Conservation (phyloP, 2,113 vertebrate genomes). For the Poecile atricapillus region DNA sequence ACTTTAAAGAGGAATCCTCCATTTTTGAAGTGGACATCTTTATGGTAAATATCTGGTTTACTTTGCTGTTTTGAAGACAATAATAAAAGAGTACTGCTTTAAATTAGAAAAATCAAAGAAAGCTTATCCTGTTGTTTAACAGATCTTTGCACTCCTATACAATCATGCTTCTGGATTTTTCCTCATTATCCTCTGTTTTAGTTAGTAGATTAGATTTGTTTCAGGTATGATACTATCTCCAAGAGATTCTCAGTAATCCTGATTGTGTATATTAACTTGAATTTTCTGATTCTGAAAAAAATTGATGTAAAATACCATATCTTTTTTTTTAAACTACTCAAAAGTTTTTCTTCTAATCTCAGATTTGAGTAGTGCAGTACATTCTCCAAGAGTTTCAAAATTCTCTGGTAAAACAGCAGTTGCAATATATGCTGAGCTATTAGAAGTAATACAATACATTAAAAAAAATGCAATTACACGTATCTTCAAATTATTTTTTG, state of each 20-base stretch:
- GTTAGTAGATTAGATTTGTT: neutral
- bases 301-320: fast-evolving
- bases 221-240: neutral
- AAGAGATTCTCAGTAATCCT: neutral
- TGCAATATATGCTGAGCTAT: neutral
- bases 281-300: neutral
- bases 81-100: neutral
- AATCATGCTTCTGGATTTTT: neutral
- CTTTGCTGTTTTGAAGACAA: neutral
- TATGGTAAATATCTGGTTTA: neutral
- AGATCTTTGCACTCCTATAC: neutral
- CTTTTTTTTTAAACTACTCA: neutral
- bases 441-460: neutral
- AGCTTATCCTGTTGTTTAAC: neutral
- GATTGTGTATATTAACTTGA: neutral
- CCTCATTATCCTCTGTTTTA: neutral
- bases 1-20: neutral
- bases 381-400: neutral
- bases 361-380: neutral
- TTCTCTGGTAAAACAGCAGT: neutral
- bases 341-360: neutral
- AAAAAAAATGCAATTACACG: fast-evolving
- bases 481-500: neutral
- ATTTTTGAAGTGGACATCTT: neutral
- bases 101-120: neutral